A percentile compares a stretch with the other conserved stretches of the same genome.
Evolutionary conservation across 2,888 invertebrate genomes (phyloP).

Genomic region (Plebejus argus): DNA sequence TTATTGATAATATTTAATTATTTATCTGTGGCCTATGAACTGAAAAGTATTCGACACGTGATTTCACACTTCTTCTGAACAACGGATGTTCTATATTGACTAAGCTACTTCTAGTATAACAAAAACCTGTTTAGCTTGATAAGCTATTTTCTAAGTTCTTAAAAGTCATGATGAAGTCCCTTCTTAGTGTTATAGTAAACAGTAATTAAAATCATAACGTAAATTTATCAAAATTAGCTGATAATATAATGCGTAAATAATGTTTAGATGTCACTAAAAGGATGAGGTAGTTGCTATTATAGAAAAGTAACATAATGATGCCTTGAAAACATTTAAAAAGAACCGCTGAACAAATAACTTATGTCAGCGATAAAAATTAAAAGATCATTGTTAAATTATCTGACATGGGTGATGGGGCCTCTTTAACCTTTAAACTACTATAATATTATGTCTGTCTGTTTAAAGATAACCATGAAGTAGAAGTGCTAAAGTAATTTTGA

Average conservation of each 20-base stretch:
- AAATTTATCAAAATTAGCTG: not conserved
- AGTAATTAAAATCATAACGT: not conserved
- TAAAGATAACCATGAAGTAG: not conserved
- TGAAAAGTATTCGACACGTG: not conserved
- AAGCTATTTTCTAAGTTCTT: not conserved
- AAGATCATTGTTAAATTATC: not conserved
- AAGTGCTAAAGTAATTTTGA: not conserved
- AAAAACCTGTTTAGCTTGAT: not conserved
- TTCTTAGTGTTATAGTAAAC: not conserved
- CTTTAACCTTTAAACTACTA: constrained; percentile 5
- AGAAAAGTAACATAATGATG: not conserved
- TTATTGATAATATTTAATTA: no score
- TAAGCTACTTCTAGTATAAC: not conserved
- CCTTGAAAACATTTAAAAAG: not conserved
- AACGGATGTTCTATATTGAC: constrained; percentile 2
- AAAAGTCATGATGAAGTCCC: not conserved
- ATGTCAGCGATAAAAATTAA: not conserved
- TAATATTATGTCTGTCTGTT: not conserved
- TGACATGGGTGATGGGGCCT: not conserved
- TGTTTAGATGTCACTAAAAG: not conserved
- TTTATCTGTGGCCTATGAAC: no score
- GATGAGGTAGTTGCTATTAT: not conserved
- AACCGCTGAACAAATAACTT: not conserved
- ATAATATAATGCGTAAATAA: not conserved
- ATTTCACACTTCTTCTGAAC: not conserved